phyloP scores from a whole-genome alignment of 2,888 invertebrate species.

The Brachypalpus laphriformis region DNA sequence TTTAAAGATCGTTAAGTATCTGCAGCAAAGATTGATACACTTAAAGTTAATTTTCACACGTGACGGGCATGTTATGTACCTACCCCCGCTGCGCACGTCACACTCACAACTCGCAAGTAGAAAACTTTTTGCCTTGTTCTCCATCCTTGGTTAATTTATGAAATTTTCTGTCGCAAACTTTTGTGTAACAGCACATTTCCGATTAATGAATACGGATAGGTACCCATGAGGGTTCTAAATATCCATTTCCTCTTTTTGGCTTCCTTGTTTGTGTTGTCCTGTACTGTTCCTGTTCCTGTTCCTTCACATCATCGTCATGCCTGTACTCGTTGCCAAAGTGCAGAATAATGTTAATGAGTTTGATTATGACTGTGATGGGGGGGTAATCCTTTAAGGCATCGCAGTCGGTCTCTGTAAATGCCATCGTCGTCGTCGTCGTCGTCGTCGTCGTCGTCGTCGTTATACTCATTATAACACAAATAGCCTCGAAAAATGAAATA shows the following conservation, averaged over 20 bases:
- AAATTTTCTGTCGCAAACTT: neutral
- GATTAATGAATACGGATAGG: conserved; percentile 46
- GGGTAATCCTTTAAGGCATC: conserved; percentile 36
- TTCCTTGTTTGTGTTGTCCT: neutral
- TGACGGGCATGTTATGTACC: conserved; percentile 34
- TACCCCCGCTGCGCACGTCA: neutral
- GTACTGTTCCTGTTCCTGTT: conserved; percentile 6
- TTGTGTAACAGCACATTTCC: neutral
- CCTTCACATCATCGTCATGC: conserved; percentile 28
- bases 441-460: neutral
- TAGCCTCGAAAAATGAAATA: conserved; percentile 40
- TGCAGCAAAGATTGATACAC: conserved; percentile 16
- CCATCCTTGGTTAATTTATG: conserved; percentile 4
- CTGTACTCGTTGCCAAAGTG: conserved; percentile 57
- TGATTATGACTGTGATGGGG: conserved; percentile 51
- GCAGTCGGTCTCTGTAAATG: conserved; percentile 2
- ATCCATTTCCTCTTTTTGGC: conserved; percentile 17
- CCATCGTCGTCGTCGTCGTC: neutral
- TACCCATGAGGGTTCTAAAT: conserved; percentile 52
- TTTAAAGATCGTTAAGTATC: neutral
- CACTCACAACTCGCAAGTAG: neutral
- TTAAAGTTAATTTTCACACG: conserved; percentile 24
- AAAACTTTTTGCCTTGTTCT: neutral
- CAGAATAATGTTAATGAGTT: conserved; percentile 72
- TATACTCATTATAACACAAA: conserved; percentile 27